phyloP scores from a whole-genome alignment of 2,888 invertebrate genomes.

The Chromoteleia sp. region DNA sequence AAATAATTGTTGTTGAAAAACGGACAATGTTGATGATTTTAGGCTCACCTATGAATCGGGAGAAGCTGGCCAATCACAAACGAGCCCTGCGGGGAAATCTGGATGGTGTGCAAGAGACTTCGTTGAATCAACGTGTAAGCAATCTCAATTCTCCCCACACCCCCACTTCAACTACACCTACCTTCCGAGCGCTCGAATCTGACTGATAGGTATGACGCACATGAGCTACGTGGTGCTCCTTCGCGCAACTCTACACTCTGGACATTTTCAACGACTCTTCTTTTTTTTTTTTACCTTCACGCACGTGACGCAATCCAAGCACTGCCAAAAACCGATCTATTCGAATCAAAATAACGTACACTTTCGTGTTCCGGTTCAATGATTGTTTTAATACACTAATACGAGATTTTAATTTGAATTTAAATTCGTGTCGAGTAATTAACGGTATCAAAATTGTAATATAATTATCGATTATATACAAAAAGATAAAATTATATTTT shows the following conservation, averaged over 20 bases:
- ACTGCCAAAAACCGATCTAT: conserved; percentile 6
- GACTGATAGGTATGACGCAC: conserved; percentile 81
- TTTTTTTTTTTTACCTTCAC: conserved; percentile 6
- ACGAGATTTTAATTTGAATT: too few species aligned
- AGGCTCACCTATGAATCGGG: conserved; percentile 94
- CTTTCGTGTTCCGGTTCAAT: too few species aligned
- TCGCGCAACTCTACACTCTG: conserved; percentile 29
- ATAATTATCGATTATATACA: too few species aligned
- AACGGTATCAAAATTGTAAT: too few species aligned
- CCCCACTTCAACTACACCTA: conserved; percentile 82
- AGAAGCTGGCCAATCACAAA: conserved; percentile 91
- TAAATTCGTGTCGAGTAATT: too few species aligned
- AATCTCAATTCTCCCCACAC: conserved; percentile 83
- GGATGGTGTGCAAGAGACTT: conserved; percentile 91
- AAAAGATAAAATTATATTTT: too few species aligned
- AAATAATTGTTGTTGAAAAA: conserved; percentile 24
- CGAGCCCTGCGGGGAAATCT: conserved; percentile 88
- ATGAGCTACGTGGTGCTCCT: conserved; percentile 17
- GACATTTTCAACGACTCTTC: conserved; percentile 18
- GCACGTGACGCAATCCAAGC: conserved; percentile 24
- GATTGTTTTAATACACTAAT: too few species aligned
- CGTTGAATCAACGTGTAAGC: conserved; percentile 90
- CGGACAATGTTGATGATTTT: conserved; percentile 77
- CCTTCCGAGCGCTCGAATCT: conserved; percentile 82
- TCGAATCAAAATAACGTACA: not conserved